A percentile compares a stretch with the other conserved stretches of the same genome.
These are phyloP conservation scores for Hylyphantes graminicola DNA, from an alignment of 1,140 invertebrate genomes.

Conservation along the genomic window DNA sequence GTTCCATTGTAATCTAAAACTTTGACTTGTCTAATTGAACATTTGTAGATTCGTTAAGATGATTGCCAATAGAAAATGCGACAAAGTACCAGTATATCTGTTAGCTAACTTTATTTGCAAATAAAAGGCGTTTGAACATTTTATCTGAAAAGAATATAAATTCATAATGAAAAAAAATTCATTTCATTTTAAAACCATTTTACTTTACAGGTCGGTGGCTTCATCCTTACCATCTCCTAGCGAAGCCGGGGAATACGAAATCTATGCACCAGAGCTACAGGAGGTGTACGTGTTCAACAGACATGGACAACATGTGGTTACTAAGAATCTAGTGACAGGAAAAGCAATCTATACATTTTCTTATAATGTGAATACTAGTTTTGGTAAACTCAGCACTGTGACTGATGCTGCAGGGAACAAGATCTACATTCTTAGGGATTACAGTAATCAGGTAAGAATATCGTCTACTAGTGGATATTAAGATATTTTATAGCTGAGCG, in stretches of 20 bases:
- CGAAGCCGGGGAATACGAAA: constrained; percentile 87
- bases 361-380: constrained; percentile 96
- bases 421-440: constrained; percentile 91
- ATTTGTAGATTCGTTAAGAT: too few species aligned
- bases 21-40: too few species aligned
- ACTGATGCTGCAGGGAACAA: constrained; percentile 94
- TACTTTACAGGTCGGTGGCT: constrained; percentile 75
- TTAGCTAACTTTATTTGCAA: too few species aligned
- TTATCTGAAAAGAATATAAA: too few species aligned
- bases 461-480: too few species aligned
- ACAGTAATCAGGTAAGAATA: constrained; percentile 70
- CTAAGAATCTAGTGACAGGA: constrained; percentile 90
- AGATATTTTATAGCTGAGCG: too few species aligned
- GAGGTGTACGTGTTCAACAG: constrained; percentile 91
- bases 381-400: constrained; percentile 91
- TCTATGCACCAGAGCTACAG: constrained; percentile 88
- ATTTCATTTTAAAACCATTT: too few species aligned
- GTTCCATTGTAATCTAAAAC: too few species aligned
- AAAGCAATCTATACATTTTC: constrained; percentile 93
- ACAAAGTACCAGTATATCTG: too few species aligned
- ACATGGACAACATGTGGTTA: constrained; percentile 94
- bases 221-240: constrained; percentile 89
- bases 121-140: too few species aligned
- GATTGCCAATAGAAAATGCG: too few species aligned
- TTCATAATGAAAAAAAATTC: too few species aligned